These are phyloP conservation scores for Sander lucioperca DNA, from an alignment of 2,113 vertebrate species.

Conservation along the genomic window DNA sequence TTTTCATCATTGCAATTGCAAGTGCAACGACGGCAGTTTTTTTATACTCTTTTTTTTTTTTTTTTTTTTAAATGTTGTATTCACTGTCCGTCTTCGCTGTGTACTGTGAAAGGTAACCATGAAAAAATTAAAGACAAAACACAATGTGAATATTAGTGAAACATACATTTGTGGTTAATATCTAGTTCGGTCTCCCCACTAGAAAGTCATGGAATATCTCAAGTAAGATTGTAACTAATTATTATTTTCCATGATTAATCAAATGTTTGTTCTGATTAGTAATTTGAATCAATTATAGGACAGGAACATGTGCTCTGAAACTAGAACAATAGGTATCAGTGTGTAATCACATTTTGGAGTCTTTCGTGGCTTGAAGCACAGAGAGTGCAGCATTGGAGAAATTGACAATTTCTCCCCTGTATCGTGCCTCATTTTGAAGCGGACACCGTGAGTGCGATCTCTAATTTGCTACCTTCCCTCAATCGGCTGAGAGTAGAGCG, in stretches of 20 bases:
- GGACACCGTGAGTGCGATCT: neutral
- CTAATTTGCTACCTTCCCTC: neutral
- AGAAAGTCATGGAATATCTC: too few species aligned
- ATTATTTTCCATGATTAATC: too few species aligned
- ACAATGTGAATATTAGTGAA: too few species aligned
- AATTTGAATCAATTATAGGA: too few species aligned
- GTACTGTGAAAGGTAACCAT: neutral
- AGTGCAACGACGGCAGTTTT: neutral
- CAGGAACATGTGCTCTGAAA: neutral
- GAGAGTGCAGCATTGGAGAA: neutral
- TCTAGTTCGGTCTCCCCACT: too few species aligned
- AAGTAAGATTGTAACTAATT: too few species aligned
- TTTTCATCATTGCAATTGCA: neutral
- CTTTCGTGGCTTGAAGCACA: neutral
- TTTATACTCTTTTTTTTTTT: neutral
- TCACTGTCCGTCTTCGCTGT: neutral
- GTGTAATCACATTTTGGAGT: neutral
- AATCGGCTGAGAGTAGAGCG: neutral
- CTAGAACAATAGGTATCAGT: neutral
- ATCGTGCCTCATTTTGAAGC: constrained; percentile 25
- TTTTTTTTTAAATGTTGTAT: neutral
- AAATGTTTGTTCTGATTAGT: too few species aligned
- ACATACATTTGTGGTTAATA: too few species aligned
- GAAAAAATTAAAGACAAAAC: neutral
- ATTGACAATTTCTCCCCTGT: neutral